Conservation (phyloP, 2,888 invertebrate genomes). For the Octodonta nipae region DNA sequence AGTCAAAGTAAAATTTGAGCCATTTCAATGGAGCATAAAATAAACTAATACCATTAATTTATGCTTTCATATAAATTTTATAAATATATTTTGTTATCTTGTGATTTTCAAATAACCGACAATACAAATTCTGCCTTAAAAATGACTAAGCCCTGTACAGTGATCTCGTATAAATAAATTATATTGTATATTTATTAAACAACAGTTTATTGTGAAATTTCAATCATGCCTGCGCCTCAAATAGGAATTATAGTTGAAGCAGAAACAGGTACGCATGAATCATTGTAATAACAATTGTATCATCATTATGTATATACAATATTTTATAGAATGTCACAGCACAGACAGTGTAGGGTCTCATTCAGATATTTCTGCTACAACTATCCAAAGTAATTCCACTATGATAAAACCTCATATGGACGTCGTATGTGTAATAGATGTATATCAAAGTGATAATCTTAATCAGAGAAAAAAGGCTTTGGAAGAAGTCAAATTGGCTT, state of each 20-base stretch:
- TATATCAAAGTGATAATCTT: slow-evolving; percentile 54
- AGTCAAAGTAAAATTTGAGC: too few species aligned
- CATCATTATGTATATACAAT: slow-evolving; percentile 12
- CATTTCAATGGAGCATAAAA: too few species aligned
- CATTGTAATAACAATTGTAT: slow-evolving; percentile 19
- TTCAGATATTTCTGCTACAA: slow-evolving; percentile 45
- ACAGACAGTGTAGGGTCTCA: slow-evolving; percentile 50
- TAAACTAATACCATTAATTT: too few species aligned
- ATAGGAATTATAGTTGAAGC: slow-evolving; percentile 24
- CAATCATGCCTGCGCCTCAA: slow-evolving; percentile 25
- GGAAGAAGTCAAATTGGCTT: slow-evolving; percentile 73
- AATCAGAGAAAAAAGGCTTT: slow-evolving; percentile 65
- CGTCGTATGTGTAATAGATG: slow-evolving; percentile 76
- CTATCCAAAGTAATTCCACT: slow-evolving; percentile 30
- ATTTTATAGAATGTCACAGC: slow-evolving; percentile 33
- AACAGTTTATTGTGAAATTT: too few species aligned
- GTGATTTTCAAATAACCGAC: too few species aligned
- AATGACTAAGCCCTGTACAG: too few species aligned
- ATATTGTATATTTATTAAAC: too few species aligned
- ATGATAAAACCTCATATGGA: slow-evolving; percentile 60
- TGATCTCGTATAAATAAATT: too few species aligned
- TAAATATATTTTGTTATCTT: too few species aligned
- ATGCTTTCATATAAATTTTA: too few species aligned
- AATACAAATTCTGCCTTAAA: too few species aligned
- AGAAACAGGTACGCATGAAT: slow-evolving; percentile 27